A percentile compares a stretch with the other conserved stretches of the same genome.
Conservation (phyloP, 2,888 invertebrate species). For the Phengaris alcon region DNA sequence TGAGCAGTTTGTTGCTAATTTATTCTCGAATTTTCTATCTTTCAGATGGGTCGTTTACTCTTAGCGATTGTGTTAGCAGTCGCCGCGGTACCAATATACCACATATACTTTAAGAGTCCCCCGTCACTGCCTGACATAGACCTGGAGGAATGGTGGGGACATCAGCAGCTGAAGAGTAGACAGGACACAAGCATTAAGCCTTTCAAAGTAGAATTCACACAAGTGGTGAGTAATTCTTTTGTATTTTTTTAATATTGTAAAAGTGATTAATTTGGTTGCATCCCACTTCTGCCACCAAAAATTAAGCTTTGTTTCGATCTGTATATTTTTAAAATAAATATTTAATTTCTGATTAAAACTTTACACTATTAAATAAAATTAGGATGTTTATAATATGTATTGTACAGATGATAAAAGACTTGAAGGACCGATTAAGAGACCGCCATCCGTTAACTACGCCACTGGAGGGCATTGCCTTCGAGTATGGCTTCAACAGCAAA, state of each 20-base stretch:
- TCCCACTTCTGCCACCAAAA: background rate
- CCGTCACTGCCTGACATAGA: slow-evolving; percentile 46
- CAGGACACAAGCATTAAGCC: slow-evolving; percentile 77
- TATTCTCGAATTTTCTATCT: slow-evolving; percentile 46
- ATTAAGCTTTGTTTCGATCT: background rate
- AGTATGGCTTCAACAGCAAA: slow-evolving; percentile 87
- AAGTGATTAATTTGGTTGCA: background rate
- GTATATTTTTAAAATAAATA: too few relatives aligned
- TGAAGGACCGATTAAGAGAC: slow-evolving; percentile 43
- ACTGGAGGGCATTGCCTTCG: slow-evolving; percentile 82
- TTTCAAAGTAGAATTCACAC: slow-evolving; percentile 80
- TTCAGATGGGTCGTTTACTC: slow-evolving; percentile 46
- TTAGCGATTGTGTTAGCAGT: slow-evolving; percentile 41
- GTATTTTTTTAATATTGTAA: background rate
- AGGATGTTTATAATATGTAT: background rate
- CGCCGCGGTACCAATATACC: slow-evolving; percentile 43
- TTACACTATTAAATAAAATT: too few relatives aligned
- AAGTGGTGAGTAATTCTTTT: slow-evolving; percentile 65
- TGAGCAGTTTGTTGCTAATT: background rate
- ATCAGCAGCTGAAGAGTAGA: slow-evolving; percentile 59
- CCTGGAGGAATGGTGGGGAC: slow-evolving; percentile 80
- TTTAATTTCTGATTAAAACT: slow-evolving; percentile 5
- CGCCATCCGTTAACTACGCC: slow-evolving; percentile 59
- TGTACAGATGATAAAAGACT: slow-evolving; percentile 45
- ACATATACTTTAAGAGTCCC: slow-evolving; percentile 43